Evolutionary conservation across 2,113 vertebrate genomes (phyloP), one percentile per base, ranked within the genome.

Genomic region (Rhea pennata): DNA sequence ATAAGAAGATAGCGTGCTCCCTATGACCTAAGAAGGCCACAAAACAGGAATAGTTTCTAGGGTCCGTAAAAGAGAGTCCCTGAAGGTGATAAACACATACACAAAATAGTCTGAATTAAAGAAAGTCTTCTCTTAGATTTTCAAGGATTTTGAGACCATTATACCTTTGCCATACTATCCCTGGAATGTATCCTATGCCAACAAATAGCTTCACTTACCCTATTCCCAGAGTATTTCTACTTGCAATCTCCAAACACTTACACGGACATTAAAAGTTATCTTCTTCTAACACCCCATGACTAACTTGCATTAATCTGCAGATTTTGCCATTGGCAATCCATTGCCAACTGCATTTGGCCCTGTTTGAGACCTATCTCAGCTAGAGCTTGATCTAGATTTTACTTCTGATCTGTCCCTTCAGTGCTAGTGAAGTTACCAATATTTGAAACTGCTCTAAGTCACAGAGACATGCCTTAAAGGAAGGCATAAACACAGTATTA

Each of bases 1-100:
- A 4, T 1, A 88, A 75, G 46, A 70, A n/a, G 46, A 53, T 54
- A 64, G 33, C 31, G 1, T 2, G 50, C 17, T 64, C 6, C 0
- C 36, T 16, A 12, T 29, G 33, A 29, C 8, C 1, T 4, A 76
- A 79, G n/a, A 75, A 44, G 26, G 29, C 0, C 0, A 58, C 33
- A 76, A 87, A 44, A 40, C 6, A 53, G 12, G 70, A 91, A 75
- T 9, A 0, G 0, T n/a, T 88, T 51, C 65, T 31, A 67, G 21
- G 5, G 3, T 71, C 85, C 24, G 12, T 23, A 54, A 58, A 73
- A 87, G 20, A 76, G 31, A 64, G 0, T 8, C 50, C 22, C 65
- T 73, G 42, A 74, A 65, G 16, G 1, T 22, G 5, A 29, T 59
- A 75, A 86, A 40, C 14, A 71, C 33, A 59, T 2, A 40, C 4